phyloP scores from a whole-genome alignment of 2,113 vertebrate species.

The Agapornis roseicollis region DNA sequence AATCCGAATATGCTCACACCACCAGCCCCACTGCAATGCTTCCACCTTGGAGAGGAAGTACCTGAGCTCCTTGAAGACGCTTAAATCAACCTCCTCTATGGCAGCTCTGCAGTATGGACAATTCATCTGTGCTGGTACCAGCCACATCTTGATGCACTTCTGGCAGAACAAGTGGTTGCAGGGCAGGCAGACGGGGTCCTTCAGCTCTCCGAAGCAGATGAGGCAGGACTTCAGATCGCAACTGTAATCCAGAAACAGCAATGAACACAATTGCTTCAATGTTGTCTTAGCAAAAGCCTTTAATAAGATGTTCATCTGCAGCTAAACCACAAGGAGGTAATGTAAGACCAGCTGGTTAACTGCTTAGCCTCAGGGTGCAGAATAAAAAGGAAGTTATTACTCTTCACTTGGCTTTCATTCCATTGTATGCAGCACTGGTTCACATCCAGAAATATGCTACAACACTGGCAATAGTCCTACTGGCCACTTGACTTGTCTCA shows the following conservation, averaged over 20 bases:
- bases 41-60: constrained; percentile 11
- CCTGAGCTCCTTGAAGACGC: constrained; percentile 76
- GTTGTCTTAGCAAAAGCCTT: background rate
- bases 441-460: background rate
- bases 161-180: constrained; percentile 86
- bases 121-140: constrained; percentile 76
- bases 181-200: constrained; percentile 81
- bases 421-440: background rate
- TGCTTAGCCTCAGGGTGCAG: background rate
- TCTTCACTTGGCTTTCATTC: background rate
- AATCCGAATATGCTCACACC: background rate
- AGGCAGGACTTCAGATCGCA: constrained; percentile 72
- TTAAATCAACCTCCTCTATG: constrained; percentile 34
- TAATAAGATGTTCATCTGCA: background rate
- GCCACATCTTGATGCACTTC: constrained; percentile 77
- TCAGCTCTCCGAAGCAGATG: constrained; percentile 80
- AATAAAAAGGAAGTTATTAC: background rate
- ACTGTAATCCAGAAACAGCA: constrained; percentile 62
- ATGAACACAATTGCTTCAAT: background rate
- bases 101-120: constrained; percentile 79
- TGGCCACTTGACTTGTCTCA: background rate
- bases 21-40: accelerated
- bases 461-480: background rate
- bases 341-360: background rate
- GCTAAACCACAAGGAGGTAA: background rate